Percentiles rank a stretch among this genome's conserved stretches.
Evolutionary conservation across 2,113 vertebrate species (phyloP).

Genomic region (Daboia siamensis): DNA sequence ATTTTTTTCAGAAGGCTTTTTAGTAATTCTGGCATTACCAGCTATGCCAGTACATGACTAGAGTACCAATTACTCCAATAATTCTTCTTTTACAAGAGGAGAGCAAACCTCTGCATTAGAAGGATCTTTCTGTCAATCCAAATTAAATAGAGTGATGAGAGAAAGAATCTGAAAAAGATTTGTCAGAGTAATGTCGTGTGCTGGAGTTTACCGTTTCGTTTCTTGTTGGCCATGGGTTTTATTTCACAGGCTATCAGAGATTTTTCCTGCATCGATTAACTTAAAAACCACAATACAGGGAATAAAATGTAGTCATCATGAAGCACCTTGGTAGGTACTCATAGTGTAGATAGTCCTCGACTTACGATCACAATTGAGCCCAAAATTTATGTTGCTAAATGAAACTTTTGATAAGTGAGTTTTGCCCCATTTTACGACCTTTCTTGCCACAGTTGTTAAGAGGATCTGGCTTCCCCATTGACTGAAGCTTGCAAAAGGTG

Average conservation of each 20-base stretch:
- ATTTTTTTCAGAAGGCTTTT: neutral
- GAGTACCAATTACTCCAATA: neutral
- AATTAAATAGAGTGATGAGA: neutral
- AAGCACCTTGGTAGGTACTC: neutral
- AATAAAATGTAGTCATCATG: neutral
- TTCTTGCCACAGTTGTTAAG: too few relatives aligned
- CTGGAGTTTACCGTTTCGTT: too few relatives aligned
- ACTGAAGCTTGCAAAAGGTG: too few relatives aligned
- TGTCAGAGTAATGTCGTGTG: neutral
- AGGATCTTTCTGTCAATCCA: neutral
- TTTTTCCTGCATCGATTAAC: neutral
- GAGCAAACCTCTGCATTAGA: neutral
- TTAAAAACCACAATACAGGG: neutral
- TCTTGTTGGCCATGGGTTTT: neutral
- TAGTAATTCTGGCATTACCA: neutral
- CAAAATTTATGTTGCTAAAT: too few relatives aligned
- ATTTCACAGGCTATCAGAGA: neutral
- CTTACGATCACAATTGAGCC: too few relatives aligned
- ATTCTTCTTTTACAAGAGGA: neutral
- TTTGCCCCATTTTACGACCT: too few relatives aligned
- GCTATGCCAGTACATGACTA: neutral
- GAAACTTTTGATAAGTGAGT: too few relatives aligned
- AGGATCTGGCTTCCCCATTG: too few relatives aligned
- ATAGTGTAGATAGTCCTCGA: neutral
- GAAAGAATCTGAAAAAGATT: neutral